These are phyloP conservation scores for Thereuonema tuberculata DNA, from an alignment of 1,140 invertebrate genomes.

Conservation along the genomic window DNA sequence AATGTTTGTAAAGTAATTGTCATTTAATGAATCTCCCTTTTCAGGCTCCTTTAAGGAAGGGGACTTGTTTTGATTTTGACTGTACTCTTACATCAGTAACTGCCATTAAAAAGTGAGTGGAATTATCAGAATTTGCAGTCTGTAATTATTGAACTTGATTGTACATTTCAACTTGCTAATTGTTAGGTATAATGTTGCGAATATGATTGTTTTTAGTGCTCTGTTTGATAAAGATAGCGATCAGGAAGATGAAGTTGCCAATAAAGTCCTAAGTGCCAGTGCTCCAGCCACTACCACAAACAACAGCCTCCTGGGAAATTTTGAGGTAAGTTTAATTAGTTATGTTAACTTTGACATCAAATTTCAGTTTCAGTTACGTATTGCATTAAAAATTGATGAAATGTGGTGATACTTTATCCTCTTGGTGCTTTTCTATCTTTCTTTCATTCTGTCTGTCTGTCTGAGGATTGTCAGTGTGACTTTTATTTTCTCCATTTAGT, in stretches of 20 bases:
- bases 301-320: conserved; percentile 47
- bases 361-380: not conserved
- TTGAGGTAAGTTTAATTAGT: conserved; percentile 44
- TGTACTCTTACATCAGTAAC: conserved; percentile 61
- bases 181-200: conserved; percentile 1
- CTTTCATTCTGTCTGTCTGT: not conserved
- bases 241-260: conserved; percentile 16
- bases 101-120: conserved; percentile 60
- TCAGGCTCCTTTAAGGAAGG: conserved; percentile 55
- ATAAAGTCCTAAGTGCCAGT: conserved; percentile 28
- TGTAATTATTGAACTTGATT: conserved; percentile 7
- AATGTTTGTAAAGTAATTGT: no score
- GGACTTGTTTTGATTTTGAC: conserved; percentile 72
- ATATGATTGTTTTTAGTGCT: conserved; percentile 13
- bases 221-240: conserved; percentile 24
- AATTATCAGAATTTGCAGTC: conserved; percentile 3
- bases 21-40: no score
- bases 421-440: not conserved
- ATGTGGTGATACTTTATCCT: no score
- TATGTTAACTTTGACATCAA: no score
- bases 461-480: not conserved
- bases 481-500: conserved; percentile 16
- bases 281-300: conserved; percentile 37
- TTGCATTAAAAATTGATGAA: no score
- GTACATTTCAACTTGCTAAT: not conserved